Evolutionary conservation across 2,113 vertebrate genomes (phyloP), one percentile per base, ranked within the genome.

Genomic region (Trichomycterus rosablanca): DNA sequence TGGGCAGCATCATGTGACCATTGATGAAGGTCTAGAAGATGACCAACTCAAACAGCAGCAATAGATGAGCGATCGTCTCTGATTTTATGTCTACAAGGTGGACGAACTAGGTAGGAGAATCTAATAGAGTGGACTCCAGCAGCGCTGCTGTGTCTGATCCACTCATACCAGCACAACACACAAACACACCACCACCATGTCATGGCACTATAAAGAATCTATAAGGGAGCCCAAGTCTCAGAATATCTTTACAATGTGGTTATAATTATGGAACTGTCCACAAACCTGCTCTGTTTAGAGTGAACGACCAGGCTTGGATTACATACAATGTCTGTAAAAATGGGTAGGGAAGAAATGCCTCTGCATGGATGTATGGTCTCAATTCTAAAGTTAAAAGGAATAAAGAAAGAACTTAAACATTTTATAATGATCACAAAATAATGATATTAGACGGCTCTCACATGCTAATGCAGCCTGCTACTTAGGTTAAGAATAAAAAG

Each of bases 401-500:
- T n/a, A 26, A 19, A 7, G 7, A 22, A 43, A 34, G 14, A n/a
- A 44, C 12, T 44, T 7, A 7, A 19, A 51, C 22, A 23, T 39
- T 18, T 4, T 16, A 16, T n/a, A 23, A 4, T 2, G 39, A 39
- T 15, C n/a, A 39, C 37, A 61, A 61, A 40, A 59, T 12, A 55
- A n/a, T n/a, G 35, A 20, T 34, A 57, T 68, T 32, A 54, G 44
- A 59, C 7, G 22, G 26, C 39, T 43, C 7, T 20, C 15, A 48
- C n/a, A 65, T 26, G 50, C 9, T 64, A 59, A 72, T 39, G 20
- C 60, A 67, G 20, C 62, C 70, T 71, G 68, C 51, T 72, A 74
- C 70, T n/a, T 15, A 71, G 12, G 32, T 8, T 20, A 55, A 30
- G 39, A 14, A 46, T 55, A 74, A 55, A 66, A 15, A 66, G 61